Base-by-base conservation (phyloP, 2,113 vertebrate species). In the Craseonycteris thonglongyai region DNA sequence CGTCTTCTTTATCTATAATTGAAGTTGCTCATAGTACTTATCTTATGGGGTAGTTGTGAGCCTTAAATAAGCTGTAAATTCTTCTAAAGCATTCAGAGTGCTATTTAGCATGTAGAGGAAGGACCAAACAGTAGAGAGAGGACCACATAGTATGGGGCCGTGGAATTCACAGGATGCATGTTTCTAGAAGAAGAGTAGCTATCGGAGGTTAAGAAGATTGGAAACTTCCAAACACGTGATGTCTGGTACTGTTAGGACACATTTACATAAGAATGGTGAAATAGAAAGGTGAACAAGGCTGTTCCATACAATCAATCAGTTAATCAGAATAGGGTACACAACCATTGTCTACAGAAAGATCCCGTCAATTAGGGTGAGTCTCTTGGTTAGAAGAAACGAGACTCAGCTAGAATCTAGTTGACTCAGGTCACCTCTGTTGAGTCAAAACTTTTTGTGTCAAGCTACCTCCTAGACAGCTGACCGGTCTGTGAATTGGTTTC, bases 401-500 rank as follows among this genome's bases (percentile, higher is more conserved):
- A 80, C 75, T 92, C 81, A 80, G 16, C 63, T 92, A 83, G 93
- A 87, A 83, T 84, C 75, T 84, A 22, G 30, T 69, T 97, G 85
- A 87, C 85, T 96, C 28, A 94, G 35, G 58, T 87, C 56, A 58
- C n/a, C 74, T 83, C 80, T 79, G 28, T 54, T 90, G 89, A 93
- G 84, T 97, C 88, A 95, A 90, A 95, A 93, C 68, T 94, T 76
- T 85, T 78, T 35, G 15, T 21, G 69, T 38, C 30, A 51, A 33
- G 51, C 75, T 33, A 69, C 51, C n/a, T 93, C 22, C 22, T 2
- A 65, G 61, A 21, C 28, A 78, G 49, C 71, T 76, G 47, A 85
- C 47, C n/a, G 42, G 35, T 21, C 45, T 61, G 42, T 75, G 51
- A 30, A 56, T 2, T 81, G 76, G 35, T 90, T 93, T 94, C 49